Evolutionary conservation across 2,888 invertebrate species (phyloP).

Genomic region (Andrena praecox): DNA sequence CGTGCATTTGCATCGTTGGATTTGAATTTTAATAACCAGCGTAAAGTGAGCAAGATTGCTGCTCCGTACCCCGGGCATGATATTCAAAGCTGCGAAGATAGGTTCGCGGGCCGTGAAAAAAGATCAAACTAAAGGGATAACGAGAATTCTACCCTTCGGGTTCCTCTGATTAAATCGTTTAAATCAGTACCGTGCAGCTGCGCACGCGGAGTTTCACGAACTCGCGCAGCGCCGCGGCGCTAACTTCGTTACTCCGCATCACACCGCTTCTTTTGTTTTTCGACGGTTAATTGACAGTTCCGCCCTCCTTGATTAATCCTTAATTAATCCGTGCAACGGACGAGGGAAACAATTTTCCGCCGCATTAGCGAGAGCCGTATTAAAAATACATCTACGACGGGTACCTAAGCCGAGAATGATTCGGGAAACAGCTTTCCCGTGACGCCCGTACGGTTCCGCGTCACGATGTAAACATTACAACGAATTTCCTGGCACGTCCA

Average conservation of each 20-base stretch:
- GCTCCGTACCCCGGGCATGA: not conserved
- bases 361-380: too few relatives aligned
- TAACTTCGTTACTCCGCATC: not conserved
- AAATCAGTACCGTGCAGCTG: slow-evolving; percentile 22
- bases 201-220: slow-evolving; percentile 4
- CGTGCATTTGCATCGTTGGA: slow-evolving; percentile 39
- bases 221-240: not conserved
- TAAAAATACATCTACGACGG: not conserved
- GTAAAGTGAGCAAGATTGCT: slow-evolving; percentile 33
- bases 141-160: slow-evolving; percentile 20
- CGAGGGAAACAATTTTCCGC: not conserved
- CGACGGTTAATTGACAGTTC: not conserved
- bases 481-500: not conserved
- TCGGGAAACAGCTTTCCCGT: not conserved
- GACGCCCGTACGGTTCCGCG: not conserved
- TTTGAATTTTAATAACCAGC: slow-evolving; percentile 50
- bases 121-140: slow-evolving; percentile 17
- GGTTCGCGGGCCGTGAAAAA: not conserved
- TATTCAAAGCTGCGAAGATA: slow-evolving; percentile 33
- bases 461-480: not conserved
- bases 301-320: slow-evolving; percentile 9
- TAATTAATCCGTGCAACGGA: not conserved
- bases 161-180: slow-evolving; percentile 38
- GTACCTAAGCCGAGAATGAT: not conserved
- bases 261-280: not conserved